Conservation (phyloP, 2,797 vertebrate species). For the Thunnus albacares region DNA sequence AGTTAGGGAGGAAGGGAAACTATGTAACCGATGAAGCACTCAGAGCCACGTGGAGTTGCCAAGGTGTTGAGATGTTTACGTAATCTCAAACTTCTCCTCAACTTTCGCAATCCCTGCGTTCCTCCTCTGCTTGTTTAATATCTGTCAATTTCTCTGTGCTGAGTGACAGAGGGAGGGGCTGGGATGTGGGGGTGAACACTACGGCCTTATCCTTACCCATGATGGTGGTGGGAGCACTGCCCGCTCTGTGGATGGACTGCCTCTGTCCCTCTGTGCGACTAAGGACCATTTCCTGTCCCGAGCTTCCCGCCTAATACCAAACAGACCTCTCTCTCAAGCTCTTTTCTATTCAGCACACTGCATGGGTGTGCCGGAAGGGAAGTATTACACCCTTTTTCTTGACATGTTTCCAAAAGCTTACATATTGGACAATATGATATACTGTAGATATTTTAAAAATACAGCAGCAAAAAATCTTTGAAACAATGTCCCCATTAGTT, state of each 20-base stretch:
- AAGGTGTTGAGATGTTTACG: constrained; percentile 74
- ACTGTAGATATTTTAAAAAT: not conserved
- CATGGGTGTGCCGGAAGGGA: constrained; percentile 57
- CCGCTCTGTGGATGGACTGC: constrained; percentile 59
- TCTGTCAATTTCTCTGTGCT: constrained; percentile 35
- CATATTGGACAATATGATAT: constrained; percentile 10
- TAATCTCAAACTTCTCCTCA: constrained; percentile 47
- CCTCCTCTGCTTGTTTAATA: constrained; percentile 51
- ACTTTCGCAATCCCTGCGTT: constrained; percentile 24
- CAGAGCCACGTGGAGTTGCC: constrained; percentile 37
- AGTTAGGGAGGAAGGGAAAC: constrained; percentile 21
- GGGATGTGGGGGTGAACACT: constrained; percentile 61
- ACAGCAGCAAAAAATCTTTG: not conserved
- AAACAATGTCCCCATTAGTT: not conserved
- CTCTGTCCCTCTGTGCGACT: constrained; percentile 73
- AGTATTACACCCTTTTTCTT: constrained; percentile 28
- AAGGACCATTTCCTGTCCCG: constrained; percentile 85
- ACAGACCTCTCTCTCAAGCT: constrained; percentile 80
- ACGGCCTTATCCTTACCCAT: constrained; percentile 55
- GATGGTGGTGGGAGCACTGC: constrained; percentile 50
- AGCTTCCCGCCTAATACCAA: constrained; percentile 83
- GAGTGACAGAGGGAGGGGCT: constrained; percentile 31
- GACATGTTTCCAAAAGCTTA: constrained; percentile 28
- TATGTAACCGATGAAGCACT: constrained; percentile 26
- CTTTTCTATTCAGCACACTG: constrained; percentile 44